phyloP scores from a whole-genome alignment of 2,113 vertebrate species.

The Scartelaos histophorus region DNA sequence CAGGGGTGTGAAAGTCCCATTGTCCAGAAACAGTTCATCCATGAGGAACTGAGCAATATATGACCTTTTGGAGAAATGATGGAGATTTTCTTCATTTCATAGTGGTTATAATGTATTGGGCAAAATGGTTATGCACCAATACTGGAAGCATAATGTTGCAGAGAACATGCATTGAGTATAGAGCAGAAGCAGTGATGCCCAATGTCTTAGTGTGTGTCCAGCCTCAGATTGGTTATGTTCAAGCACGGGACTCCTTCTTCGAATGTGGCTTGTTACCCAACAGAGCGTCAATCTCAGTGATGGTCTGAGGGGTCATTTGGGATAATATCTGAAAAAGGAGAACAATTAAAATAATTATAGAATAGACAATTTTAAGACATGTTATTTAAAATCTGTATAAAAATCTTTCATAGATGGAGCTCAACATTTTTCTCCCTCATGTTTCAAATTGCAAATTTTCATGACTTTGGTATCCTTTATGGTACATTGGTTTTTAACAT shows the following conservation, averaged over 20 bases:
- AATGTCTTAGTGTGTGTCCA: slow-evolving; percentile 47
- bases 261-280: slow-evolving; percentile 87
- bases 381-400: not conserved
- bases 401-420: not conserved
- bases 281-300: slow-evolving; percentile 85
- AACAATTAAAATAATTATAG: not conserved
- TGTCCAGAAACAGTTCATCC: slow-evolving; percentile 39
- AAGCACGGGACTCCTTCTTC: slow-evolving; percentile 82
- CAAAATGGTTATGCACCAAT: slow-evolving; percentile 67
- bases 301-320: slow-evolving; percentile 84
- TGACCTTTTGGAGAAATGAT: slow-evolving; percentile 38
- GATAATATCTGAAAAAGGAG: slow-evolving; percentile 77
- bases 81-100: slow-evolving; percentile 48
- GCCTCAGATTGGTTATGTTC: slow-evolving; percentile 56
- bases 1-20: slow-evolving; percentile 22
- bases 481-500: not conserved
- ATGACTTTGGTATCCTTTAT: not conserved
- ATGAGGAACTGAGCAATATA: slow-evolving; percentile 58
- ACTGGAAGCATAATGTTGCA: slow-evolving; percentile 77
- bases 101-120: slow-evolving; percentile 66
- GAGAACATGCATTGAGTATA: slow-evolving; percentile 78
- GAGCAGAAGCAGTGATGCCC: slow-evolving; percentile 56
- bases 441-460: not conserved
- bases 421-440: not conserved
- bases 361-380: not conserved